Base-by-base conservation (phyloP, 2,797 vertebrate species). In the Onychomys arenicola region DNA sequence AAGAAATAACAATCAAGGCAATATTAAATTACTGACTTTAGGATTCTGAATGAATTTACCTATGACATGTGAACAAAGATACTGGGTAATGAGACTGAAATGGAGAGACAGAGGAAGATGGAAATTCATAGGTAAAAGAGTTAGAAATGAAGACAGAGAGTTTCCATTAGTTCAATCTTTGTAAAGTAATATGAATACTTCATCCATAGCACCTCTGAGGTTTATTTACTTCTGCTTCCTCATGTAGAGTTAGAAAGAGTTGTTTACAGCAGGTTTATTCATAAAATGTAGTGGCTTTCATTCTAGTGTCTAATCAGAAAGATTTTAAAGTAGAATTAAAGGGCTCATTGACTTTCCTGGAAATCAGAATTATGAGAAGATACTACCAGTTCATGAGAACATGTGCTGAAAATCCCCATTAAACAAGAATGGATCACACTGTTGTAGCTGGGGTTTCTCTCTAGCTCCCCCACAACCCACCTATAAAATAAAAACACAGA, bases 141-240 rank as follows among this genome's bases (percentile, higher is more conserved):
- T 11, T 3, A 23, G 2, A 63, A 25, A 90, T 4, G 32, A 21
- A 46, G 34, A 71, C 49, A n/a, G 2, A 3, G 9, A 40, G 19
- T 82, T 76, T 82, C 82, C 21, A 52, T 91, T 40, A 57, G 21
- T 34, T 57, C 34, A 55, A 81, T 13, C 55, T n/a, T 76, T 37
- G 69, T 21, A 86, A 59, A 81, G 9, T 59, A 9, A 67, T 63
- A 61, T 10, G 27, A 9, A 49, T 21, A 34, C 11, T 29, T 87
- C 10, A 11, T 25, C 29, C 11, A 23, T 61, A 23, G 25, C 6
- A 6, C 5, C n/a, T 8, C 8, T 73, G 49, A 21, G 2, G 0
- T 52, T 25, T 55, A 4, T 0, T 16, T 61, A 19, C 13, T 34
- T 61, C 3, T 12, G 17, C 11, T 55, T 94, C 37, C 10, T 69